Evolutionary conservation across 2,113 vertebrate species (phyloP).

Genomic region (Myocastor coypus): DNA sequence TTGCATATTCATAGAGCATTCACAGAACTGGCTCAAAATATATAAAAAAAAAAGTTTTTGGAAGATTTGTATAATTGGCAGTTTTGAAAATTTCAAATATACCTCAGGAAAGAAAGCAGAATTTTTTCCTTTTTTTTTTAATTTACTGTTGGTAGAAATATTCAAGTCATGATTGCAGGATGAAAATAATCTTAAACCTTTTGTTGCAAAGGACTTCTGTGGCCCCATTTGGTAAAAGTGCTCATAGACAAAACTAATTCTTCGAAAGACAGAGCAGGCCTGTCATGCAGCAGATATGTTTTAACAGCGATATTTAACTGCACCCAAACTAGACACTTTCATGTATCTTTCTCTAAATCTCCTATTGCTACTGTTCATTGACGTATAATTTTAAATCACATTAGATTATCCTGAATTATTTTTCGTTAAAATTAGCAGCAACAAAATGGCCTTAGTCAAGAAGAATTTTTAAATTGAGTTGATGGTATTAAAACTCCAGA

Average conservation of each 20-base stretch:
- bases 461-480: background rate
- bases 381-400: background rate
- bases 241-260: background rate
- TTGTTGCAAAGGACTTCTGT: background rate
- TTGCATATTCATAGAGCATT: background rate
- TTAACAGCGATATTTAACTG: background rate
- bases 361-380: background rate
- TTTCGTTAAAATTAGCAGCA: conserved; percentile 17
- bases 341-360: background rate
- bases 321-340: background rate
- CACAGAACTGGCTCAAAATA: background rate
- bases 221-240: background rate
- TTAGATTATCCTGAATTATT: background rate
- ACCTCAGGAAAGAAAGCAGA: background rate
- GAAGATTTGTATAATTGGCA: background rate
- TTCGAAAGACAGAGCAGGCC: background rate
- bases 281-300: background rate
- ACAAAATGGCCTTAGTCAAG: background rate
- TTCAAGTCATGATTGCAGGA: background rate
- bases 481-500: background rate
- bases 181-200: background rate
- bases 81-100: background rate
- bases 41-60: background rate
- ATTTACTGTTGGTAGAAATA: background rate
- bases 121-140: background rate